Evolutionary conservation across 2,888 invertebrate species (phyloP).

Genomic region (Euspilapteryx auroguttella): DNA sequence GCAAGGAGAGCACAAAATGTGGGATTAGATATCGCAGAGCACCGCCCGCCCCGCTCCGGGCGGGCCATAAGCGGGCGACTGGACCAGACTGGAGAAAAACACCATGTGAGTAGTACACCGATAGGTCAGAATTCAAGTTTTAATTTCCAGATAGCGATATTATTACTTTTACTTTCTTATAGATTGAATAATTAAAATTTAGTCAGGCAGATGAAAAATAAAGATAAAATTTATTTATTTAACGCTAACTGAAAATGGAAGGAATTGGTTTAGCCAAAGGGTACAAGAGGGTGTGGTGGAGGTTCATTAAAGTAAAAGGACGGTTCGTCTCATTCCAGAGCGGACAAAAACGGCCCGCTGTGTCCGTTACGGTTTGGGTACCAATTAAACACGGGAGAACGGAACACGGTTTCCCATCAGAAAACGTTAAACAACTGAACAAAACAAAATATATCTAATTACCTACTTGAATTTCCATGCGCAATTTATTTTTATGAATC

Average conservation of each 20-base stretch:
- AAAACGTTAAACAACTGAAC: conserved; percentile 48
- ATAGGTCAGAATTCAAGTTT: too few species aligned
- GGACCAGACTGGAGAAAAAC: too few species aligned
- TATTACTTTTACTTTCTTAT: too few species aligned
- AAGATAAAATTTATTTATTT: conserved; percentile 1
- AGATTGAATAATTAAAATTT: too few species aligned
- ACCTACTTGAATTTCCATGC: too few species aligned
- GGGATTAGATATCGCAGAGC: conserved; percentile 37
- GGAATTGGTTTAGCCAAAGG: conserved; percentile 1
- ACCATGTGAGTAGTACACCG: too few species aligned
- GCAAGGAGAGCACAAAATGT: conserved; percentile 33
- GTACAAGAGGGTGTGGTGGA: conserved; percentile 11
- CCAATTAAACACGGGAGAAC: conserved; percentile 44
- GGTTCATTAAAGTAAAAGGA: conserved; percentile 42
- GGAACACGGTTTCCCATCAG: conserved; percentile 31
- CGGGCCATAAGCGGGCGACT: conserved; percentile 3
- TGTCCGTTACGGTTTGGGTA: conserved; percentile 39
- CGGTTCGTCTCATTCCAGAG: conserved; percentile 32
- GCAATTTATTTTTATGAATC: too few species aligned
- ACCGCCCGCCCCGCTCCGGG: conserved; percentile 28
- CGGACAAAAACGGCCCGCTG: conserved; percentile 38
- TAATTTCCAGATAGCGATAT: too few species aligned
- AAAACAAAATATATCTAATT: too few species aligned
- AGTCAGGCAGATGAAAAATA: conserved; percentile 3
- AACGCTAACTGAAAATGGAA: conserved; percentile 1